Conservation (phyloP, 2,888 invertebrate genomes). For the Eristalis pertinax region DNA sequence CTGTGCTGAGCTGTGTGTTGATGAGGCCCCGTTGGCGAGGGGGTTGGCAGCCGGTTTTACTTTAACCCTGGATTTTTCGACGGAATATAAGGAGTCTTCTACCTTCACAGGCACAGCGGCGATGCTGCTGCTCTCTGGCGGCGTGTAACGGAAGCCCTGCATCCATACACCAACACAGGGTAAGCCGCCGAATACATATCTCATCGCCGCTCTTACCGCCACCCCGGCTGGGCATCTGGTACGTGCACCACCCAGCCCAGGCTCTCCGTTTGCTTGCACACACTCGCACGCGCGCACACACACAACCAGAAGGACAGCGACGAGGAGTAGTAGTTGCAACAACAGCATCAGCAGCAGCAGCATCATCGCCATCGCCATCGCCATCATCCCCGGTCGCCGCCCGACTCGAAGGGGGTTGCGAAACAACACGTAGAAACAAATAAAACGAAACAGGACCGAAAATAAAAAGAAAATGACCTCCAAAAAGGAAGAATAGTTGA, state of each 20-base stretch:
- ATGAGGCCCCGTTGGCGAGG: constrained; percentile 16
- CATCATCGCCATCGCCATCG: constrained; percentile 46
- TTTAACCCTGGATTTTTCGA: constrained; percentile 71
- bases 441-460: constrained; percentile 59
- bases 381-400: constrained; percentile 20
- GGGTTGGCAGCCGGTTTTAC: constrained; percentile 53
- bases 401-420: background rate
- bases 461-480: constrained; percentile 57
- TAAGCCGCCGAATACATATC: constrained; percentile 20
- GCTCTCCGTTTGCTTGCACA: constrained; percentile 34
- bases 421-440: constrained; percentile 55
- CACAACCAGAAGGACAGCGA: too few relatives aligned
- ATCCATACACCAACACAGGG: constrained; percentile 18
- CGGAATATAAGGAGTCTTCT: constrained; percentile 55
- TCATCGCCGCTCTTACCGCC: constrained; percentile 48
- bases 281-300: too few relatives aligned
- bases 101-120: constrained; percentile 41
- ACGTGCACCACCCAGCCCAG: constrained; percentile 33
- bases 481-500: constrained; percentile 69
- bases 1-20: constrained; percentile 22
- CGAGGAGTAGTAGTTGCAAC: constrained; percentile 69
- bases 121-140: constrained; percentile 63
- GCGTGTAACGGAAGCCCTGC: constrained; percentile 65
- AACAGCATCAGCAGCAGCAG: constrained; percentile 61
- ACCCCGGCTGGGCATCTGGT: constrained; percentile 33